Conservation (phyloP, 2,797 vertebrate genomes). For the Adelosebastes latens region DNA sequence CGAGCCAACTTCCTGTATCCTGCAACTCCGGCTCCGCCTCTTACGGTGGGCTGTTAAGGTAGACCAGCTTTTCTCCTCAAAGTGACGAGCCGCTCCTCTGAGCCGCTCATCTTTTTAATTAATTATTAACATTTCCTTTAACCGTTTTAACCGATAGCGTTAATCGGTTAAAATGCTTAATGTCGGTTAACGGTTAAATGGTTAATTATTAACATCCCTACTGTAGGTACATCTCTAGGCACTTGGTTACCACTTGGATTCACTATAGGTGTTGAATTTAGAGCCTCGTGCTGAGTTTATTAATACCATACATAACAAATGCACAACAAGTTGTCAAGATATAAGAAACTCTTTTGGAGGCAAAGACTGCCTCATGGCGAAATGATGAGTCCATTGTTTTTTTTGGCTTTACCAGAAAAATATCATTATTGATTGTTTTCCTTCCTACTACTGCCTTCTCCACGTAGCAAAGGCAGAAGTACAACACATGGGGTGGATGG, state of each 20-base stretch:
- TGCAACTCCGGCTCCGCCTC: no score
- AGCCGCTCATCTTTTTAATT: no score
- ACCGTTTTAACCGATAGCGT: no score
- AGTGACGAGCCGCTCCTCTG: no score
- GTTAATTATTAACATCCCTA: no score
- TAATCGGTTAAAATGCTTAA: no score
- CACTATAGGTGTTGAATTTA: not conserved
- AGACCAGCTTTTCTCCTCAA: no score
- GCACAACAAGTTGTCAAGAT: not conserved
- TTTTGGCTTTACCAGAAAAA: not conserved
- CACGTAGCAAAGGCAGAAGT: not conserved
- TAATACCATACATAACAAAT: not conserved
- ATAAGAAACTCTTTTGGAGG: not conserved
- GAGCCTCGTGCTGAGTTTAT: not conserved
- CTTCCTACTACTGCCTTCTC: not conserved
- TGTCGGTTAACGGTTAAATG: no score
- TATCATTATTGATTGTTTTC: not conserved
- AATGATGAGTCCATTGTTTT: not conserved
- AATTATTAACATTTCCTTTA: no score
- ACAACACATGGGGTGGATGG: not conserved
- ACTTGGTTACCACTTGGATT: not conserved
- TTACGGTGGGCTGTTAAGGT: no score
- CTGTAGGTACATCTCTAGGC: not conserved
- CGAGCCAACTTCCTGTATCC: no score
- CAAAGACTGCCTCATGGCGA: not conserved